phyloP scores from a whole-genome alignment of 2,113 vertebrate species.

The Loxodonta africana region DNA sequence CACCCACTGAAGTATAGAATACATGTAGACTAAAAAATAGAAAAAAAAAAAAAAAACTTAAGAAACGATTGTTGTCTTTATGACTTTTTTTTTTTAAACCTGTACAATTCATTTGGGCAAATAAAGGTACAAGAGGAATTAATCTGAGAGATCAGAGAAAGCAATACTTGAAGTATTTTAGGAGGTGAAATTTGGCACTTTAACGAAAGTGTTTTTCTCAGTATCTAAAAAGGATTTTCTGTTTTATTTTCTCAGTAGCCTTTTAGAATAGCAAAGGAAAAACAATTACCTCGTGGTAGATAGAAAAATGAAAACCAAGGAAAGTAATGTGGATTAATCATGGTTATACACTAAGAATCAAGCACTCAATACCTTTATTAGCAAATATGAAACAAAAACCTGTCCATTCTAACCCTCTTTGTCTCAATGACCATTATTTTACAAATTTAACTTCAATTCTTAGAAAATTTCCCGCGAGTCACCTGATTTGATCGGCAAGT shows the following conservation, averaged over 20 bases:
- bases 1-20: constrained; percentile 46
- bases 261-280: constrained; percentile 54
- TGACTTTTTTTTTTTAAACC: neutral
- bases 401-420: neutral
- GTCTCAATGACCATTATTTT: neutral
- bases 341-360: neutral
- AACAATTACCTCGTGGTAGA: neutral
- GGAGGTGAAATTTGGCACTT: constrained; percentile 13
- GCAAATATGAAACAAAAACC: neutral
- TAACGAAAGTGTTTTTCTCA: neutral
- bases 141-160: constrained; percentile 20
- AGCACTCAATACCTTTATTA: neutral
- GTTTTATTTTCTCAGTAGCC: neutral
- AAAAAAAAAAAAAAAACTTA: too few species aligned
- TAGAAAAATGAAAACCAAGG: neutral
- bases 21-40: neutral
- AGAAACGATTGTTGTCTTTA: neutral
- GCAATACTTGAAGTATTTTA: neutral
- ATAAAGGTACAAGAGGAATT: neutral
- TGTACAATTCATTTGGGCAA: neutral
- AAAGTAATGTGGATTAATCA: neutral
- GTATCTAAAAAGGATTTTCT: neutral
- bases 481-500: neutral
- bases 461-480: neutral
- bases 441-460: neutral